Percentiles rank a stretch among this genome's conserved stretches.
phyloP scores from a whole-genome alignment of 1,140 invertebrate species.

The Mylabris phalerata region DNA sequence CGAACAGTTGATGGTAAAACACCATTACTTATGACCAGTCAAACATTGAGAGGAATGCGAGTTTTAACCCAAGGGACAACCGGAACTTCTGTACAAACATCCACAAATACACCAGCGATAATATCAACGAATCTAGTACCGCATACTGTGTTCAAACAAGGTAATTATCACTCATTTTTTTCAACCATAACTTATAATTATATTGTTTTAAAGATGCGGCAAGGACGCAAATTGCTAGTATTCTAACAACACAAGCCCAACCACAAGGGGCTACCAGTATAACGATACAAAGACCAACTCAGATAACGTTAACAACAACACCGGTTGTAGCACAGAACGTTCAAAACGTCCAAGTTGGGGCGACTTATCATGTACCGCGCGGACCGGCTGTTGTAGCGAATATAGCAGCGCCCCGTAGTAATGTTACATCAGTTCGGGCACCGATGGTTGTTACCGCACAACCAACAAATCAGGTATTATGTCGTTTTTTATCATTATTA shows the following conservation, averaged over 20 bases:
- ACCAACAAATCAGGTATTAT: slow-evolving; percentile 22
- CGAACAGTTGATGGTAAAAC: slow-evolving; percentile 33
- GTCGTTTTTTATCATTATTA: background rate
- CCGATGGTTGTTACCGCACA: slow-evolving; percentile 37
- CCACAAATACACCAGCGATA: slow-evolving; percentile 31
- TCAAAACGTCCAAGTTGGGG: slow-evolving; percentile 20
- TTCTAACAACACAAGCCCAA: slow-evolving; percentile 27
- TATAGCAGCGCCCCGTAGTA: slow-evolving; percentile 39
- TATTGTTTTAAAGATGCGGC: slow-evolving; percentile 26
- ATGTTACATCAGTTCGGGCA: slow-evolving; percentile 33
- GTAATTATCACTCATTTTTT: slow-evolving; percentile 17
- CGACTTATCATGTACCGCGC: slow-evolving; percentile 39
- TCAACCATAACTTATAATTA: slow-evolving; percentile 1
- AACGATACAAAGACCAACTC: slow-evolving; percentile 34
- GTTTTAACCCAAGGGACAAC: slow-evolving; percentile 32
- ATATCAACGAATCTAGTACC: slow-evolving; percentile 39
- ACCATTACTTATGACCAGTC: slow-evolving; percentile 35
- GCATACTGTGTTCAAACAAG: slow-evolving; percentile 38
- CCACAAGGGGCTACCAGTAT: slow-evolving; percentile 30
- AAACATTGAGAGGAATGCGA: slow-evolving; percentile 35
- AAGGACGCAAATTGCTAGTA: slow-evolving; percentile 30
- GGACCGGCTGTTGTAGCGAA: slow-evolving; percentile 42
- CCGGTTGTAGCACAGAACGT: slow-evolving; percentile 25
- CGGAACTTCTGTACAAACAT: slow-evolving; percentile 19
- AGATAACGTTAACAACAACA: slow-evolving; percentile 36